Base-by-base conservation (phyloP, 2,888 invertebrate genomes). In the Pristionchus arcanus region DNA sequence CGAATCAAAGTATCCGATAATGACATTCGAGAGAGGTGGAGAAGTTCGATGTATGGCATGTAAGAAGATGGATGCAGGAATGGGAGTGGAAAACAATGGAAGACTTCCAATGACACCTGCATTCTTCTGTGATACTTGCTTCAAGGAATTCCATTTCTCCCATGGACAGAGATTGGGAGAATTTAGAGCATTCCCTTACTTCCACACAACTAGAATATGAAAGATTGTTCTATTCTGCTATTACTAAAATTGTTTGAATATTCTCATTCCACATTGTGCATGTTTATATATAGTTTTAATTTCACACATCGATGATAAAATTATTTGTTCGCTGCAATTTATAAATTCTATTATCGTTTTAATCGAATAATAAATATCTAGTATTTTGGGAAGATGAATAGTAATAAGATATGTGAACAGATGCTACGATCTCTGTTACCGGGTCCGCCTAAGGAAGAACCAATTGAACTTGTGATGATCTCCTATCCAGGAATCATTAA, bases 401-500 rank as follows among this genome's bases (percentile, higher is more conserved):
- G 42, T 42, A 19, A 55, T 55, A 28, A 55, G 13, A 55, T 55
- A 21, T 19, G 9, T 84, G 31, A 81, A n/a, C 55, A 63, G 89
- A 89, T 89, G 89, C 89, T 89, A 25, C 89, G 89, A 28, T 63
- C 55, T 31, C 81, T 89, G 13, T 81, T 55, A n/a, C 89, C 89
- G 9, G 21, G 19, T 37, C 49, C 55, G 16, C 37, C 59, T 19
- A 53, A 90, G 25, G n/a, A 86, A 34, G 87, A 74, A 25, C 89
- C 87, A 11, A 53, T 89, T 15, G 91, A 94, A n/a, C 90, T 93
- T n/a, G 91, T 93, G 19, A 87, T 94, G 4, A 91, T 94, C 83
- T 91, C 93, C 49, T 94, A 94, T 90, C 95, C 95, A 19, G 95
- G 94, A 53, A 91, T 95, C 34, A 91, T 95, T 59, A 92, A 92